phyloP scores from a whole-genome alignment of 2,888 invertebrate genomes.

The Ornithoptera alexandrae region DNA sequence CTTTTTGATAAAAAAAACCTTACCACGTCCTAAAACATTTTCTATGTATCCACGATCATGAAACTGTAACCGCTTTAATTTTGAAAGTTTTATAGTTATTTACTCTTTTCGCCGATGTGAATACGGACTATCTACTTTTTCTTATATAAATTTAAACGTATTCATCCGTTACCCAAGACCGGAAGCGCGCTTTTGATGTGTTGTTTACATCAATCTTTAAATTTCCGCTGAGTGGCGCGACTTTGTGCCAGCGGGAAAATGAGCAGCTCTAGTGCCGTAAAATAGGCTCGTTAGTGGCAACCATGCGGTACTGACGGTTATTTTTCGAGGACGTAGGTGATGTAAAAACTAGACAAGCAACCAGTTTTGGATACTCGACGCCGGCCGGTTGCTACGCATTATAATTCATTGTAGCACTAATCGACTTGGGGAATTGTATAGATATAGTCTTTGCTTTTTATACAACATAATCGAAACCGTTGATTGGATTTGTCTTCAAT shows the following conservation, averaged over 20 bases:
- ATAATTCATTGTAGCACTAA: conserved; percentile 16
- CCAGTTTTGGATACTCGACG: conserved; percentile 51
- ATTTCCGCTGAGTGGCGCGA: conserved; percentile 39
- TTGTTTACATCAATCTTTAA: conserved; percentile 25
- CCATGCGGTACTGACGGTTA: conserved; percentile 65
- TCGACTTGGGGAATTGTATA: conserved; percentile 1
- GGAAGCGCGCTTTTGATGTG: conserved; percentile 23
- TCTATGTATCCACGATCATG: too few relatives aligned
- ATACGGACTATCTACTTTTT: background rate
- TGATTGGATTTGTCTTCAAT: conserved; percentile 2
- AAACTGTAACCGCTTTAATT: too few relatives aligned
- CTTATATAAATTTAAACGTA: conserved; percentile 16
- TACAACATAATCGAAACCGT: conserved; percentile 4
- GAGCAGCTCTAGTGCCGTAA: conserved; percentile 37
- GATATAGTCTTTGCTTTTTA: background rate
- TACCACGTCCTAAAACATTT: too few relatives aligned
- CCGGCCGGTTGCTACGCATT: conserved; percentile 21
- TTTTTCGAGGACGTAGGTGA: conserved; percentile 66
- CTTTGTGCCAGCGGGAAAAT: conserved; percentile 57
- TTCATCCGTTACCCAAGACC: conserved; percentile 14
- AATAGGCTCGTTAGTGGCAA: conserved; percentile 50
- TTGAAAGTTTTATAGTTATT: too few relatives aligned
- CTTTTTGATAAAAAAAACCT: too few relatives aligned
- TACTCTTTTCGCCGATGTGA: background rate
- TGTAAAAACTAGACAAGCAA: conserved; percentile 63